phyloP scores from a whole-genome alignment of 2,888 invertebrate genomes.

The Dynastes tityus region DNA sequence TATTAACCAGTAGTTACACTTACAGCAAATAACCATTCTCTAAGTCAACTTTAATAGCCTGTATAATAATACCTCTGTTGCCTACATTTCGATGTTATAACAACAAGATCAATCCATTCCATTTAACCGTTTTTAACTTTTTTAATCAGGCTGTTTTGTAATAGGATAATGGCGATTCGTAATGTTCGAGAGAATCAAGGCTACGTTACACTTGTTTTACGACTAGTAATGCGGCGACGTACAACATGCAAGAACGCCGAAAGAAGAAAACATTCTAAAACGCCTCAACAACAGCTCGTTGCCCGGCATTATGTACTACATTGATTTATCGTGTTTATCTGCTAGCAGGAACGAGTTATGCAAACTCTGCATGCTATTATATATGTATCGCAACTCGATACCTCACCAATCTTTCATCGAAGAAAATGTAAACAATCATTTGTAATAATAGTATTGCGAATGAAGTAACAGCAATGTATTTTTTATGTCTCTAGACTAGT shows the following conservation, averaged over 20 bases:
- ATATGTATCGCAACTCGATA: too few species aligned
- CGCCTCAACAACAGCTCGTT: constrained; percentile 20
- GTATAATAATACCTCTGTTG: too few species aligned
- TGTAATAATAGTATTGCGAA: background rate
- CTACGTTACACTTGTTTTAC: constrained; percentile 15
- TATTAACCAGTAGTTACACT: too few species aligned
- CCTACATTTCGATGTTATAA: too few species aligned
- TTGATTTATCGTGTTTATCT: constrained; percentile 34
- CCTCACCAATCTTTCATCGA: too few species aligned
- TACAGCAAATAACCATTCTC: too few species aligned
- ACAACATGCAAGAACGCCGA: background rate
- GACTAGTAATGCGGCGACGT: background rate
- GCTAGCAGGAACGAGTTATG: constrained; percentile 1
- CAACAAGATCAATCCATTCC: too few species aligned
- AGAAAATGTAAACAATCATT: too few species aligned
- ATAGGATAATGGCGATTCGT: background rate
- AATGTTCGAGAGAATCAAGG: constrained; percentile 28
- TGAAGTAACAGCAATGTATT: background rate
- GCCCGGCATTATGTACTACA: background rate
- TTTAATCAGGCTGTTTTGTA: background rate
- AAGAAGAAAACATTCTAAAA: constrained; percentile 21
- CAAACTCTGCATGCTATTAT: background rate
- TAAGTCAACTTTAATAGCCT: too few species aligned
- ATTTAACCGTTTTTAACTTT: too few species aligned
- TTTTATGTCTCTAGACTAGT: background rate